A percentile compares a stretch with the other conserved stretches of the same genome.
These are phyloP conservation scores for Drosophila equinoxialis DNA, from an alignment of 1,140 invertebrate species.

Conservation along the genomic window DNA sequence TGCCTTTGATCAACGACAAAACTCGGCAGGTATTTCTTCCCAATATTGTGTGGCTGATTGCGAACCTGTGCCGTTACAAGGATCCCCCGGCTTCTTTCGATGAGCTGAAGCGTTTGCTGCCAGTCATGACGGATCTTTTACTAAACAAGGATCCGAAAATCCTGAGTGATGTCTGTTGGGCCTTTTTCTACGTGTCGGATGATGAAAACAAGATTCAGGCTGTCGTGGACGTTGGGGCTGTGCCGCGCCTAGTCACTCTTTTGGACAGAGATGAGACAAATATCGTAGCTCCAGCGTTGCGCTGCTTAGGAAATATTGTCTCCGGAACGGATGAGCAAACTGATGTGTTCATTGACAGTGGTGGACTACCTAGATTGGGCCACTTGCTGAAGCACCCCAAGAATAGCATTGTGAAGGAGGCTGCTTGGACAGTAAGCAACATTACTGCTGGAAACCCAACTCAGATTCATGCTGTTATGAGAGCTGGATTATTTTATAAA, in stretches of 20 bases:
- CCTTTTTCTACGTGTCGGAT: conserved; percentile 98
- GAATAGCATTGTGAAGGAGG: conserved; percentile 92
- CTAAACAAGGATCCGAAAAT: conserved; percentile 89
- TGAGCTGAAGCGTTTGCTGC: conserved; percentile 90
- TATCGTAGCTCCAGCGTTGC: conserved; percentile 95
- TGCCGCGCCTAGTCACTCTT: conserved; percentile 90
- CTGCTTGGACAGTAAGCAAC: conserved; percentile 99
- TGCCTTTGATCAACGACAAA: conserved; percentile 86
- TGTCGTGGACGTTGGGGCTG: conserved; percentile 88
- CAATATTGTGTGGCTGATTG: conserved; percentile 94
- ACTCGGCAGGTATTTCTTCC: conserved; percentile 83
- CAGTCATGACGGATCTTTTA: conserved; percentile 91
- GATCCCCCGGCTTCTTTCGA: conserved; percentile 92
- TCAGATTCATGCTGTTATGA: conserved; percentile 97
- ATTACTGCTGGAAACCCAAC: conserved; percentile 96
- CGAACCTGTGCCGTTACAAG: conserved; percentile 96
- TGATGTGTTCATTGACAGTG: conserved; percentile 92
- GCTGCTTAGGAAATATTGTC: conserved; percentile 93
- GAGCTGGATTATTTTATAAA: conserved; percentile 85
- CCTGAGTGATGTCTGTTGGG: conserved; percentile 97
- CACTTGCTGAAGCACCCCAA: conserved; percentile 90
- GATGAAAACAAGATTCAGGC: conserved; percentile 95
- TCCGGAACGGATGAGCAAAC: conserved; percentile 94
- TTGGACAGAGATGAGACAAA: conserved; percentile 86
- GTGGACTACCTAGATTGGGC: conserved; percentile 89